phyloP scores from a whole-genome alignment of 2,888 invertebrate species.

The Cerceris rybyensis region DNA sequence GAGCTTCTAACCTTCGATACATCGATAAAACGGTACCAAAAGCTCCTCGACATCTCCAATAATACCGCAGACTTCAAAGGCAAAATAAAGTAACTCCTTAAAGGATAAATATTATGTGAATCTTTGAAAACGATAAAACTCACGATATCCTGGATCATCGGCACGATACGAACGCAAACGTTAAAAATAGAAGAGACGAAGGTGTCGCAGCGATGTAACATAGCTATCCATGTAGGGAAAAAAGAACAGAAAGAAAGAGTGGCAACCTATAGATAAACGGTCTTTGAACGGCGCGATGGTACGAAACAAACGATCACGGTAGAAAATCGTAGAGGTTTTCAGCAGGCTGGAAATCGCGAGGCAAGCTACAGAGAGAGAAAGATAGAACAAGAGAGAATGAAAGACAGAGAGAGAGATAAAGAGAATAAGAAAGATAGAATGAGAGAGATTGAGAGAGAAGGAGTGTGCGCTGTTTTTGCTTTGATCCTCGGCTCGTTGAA shows the following conservation, averaged over 20 bases:
- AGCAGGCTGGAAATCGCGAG: slow-evolving; percentile 49
- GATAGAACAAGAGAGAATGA: no score
- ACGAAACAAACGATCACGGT: slow-evolving; percentile 49
- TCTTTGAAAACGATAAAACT: no score
- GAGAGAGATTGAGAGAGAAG: slow-evolving; percentile 36
- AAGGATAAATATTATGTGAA: no score
- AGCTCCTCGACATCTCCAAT: no score
- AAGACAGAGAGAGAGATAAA: no score
- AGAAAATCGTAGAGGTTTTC: slow-evolving; percentile 54
- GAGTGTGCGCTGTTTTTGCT: slow-evolving; percentile 64
- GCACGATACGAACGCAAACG: slow-evolving; percentile 28
- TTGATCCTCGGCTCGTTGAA: slow-evolving; percentile 68
- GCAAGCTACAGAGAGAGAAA: slow-evolving; percentile 36
- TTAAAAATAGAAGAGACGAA: slow-evolving; percentile 33
- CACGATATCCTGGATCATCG: slow-evolving; percentile 1
- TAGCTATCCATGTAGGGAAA: neutral
- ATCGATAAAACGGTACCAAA: no score
- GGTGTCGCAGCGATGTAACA: slow-evolving; percentile 9
- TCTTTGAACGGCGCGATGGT: slow-evolving; percentile 41
- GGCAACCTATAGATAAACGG: slow-evolving; percentile 5
- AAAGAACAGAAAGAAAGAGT: neutral
- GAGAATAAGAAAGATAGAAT: no score
- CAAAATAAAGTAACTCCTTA: no score
- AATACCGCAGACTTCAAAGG: no score
- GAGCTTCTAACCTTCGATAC: no score